A percentile compares a stretch with the other conserved stretches of the same genome.
Evolutionary conservation across 2,113 vertebrate species (phyloP).

Genomic region (Vulpes vulpes): DNA sequence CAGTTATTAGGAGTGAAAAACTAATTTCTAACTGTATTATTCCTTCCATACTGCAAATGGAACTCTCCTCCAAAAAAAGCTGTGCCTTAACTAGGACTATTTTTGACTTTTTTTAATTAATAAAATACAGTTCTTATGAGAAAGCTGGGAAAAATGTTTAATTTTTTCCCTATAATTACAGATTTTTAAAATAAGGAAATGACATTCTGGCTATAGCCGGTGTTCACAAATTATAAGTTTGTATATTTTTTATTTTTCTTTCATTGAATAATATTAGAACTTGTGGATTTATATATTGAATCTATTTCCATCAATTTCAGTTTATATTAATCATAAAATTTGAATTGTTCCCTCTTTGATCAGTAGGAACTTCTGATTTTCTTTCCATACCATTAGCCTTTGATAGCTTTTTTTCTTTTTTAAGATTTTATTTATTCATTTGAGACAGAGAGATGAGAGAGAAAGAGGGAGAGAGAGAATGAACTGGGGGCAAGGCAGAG

Average conservation of each 20-base stretch:
- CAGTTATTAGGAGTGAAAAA: not conserved
- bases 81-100: not conserved
- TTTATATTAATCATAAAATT: slow-evolving; percentile 36
- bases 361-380: not conserved
- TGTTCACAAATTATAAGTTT: not conserved
- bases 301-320: not conserved
- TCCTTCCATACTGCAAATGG: not conserved
- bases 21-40: not conserved
- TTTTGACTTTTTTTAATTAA: not conserved
- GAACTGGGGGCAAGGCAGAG: too few species aligned
- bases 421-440: too few species aligned
- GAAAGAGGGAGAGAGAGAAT: too few species aligned
- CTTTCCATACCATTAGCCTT: not conserved
- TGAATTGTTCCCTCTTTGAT: not conserved
- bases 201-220: not conserved
- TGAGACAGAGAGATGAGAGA: too few species aligned
- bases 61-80: not conserved
- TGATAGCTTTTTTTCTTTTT: not conserved
- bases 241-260: not conserved
- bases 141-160: not conserved
- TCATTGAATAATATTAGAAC: not conserved
- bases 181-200: not conserved
- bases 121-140: not conserved
- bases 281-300: not conserved
- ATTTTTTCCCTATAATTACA: not conserved